Evolutionary conservation across 2,888 invertebrate species (phyloP).

Genomic region (Heteropelma amictum): DNA sequence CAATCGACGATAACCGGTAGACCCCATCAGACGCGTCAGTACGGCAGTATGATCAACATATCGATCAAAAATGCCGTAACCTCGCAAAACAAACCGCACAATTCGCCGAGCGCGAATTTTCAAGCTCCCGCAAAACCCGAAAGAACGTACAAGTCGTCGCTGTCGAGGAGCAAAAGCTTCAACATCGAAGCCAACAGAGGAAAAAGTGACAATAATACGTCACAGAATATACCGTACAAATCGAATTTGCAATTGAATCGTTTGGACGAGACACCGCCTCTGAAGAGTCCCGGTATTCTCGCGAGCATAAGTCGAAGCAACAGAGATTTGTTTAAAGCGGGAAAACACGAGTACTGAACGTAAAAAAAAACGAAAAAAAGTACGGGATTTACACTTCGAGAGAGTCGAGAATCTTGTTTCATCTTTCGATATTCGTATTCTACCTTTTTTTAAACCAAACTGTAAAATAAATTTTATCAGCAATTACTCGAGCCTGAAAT

Average conservation of each 20-base stretch:
- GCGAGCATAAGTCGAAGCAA: conserved; percentile 92
- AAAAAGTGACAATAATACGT: conserved; percentile 62
- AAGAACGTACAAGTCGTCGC: conserved; percentile 85
- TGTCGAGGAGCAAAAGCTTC: conserved; percentile 91
- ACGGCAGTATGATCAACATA: conserved; percentile 81
- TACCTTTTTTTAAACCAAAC: too few species aligned
- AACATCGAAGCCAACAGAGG: conserved; percentile 85
- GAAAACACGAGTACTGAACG: conserved; percentile 61
- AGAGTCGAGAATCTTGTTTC: too few species aligned
- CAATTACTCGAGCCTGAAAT: too few species aligned
- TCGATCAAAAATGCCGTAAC: conserved; percentile 80
- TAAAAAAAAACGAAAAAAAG: background rate
- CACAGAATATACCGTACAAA: conserved; percentile 81
- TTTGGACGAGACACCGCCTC: conserved; percentile 84
- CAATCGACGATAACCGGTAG: conserved; percentile 13
- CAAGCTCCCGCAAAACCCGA: conserved; percentile 84
- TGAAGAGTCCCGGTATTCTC: conserved; percentile 92
- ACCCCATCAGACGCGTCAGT: conserved; percentile 60
- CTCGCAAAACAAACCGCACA: conserved; percentile 58
- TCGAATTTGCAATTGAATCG: conserved; percentile 88
- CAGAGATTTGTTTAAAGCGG: conserved; percentile 85
- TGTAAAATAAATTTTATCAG: too few species aligned
- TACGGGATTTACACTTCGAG: too few species aligned
- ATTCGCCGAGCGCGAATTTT: conserved; percentile 31
- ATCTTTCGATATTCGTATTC: too few species aligned